Conservation (phyloP, 2,888 invertebrate species). For the Cosmia trapezina region DNA sequence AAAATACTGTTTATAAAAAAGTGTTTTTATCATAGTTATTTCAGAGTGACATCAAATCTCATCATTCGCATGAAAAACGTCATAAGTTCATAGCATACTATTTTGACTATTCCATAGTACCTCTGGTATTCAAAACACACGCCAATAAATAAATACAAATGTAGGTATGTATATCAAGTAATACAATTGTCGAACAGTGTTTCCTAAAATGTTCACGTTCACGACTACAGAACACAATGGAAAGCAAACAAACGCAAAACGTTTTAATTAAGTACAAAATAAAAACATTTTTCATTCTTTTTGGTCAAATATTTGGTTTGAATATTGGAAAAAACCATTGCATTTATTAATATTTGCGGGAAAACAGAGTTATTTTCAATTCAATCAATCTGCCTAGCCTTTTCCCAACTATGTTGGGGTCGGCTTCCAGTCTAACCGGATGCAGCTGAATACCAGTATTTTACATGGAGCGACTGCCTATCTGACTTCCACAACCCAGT, state of each 20-base stretch:
- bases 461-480: too few relatives aligned
- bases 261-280: slow-evolving; percentile 44
- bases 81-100: not conserved
- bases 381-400: too few relatives aligned
- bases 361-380: slow-evolving; percentile 23
- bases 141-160: slow-evolving; percentile 3
- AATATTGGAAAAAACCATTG: slow-evolving; percentile 43
- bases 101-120: not conserved
- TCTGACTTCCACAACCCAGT: too few relatives aligned
- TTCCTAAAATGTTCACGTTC: slow-evolving; percentile 31
- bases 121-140: slow-evolving; percentile 6
- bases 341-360: slow-evolving; percentile 28
- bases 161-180: slow-evolving; percentile 10
- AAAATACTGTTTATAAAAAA: too few relatives aligned
- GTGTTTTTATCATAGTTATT: too few relatives aligned
- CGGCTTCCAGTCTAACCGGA: too few relatives aligned
- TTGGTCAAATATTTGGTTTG: slow-evolving; percentile 39
- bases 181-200: slow-evolving; percentile 9
- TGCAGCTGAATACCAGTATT: too few relatives aligned
- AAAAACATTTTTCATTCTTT: slow-evolving; percentile 38
- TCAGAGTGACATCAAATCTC: not conserved
- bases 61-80: not conserved
- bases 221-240: slow-evolving; percentile 24
- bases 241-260: slow-evolving; percentile 43
- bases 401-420: too few relatives aligned